Base-by-base conservation (phyloP, 2,797 vertebrate genomes). In the Myotis pilosus region DNA sequence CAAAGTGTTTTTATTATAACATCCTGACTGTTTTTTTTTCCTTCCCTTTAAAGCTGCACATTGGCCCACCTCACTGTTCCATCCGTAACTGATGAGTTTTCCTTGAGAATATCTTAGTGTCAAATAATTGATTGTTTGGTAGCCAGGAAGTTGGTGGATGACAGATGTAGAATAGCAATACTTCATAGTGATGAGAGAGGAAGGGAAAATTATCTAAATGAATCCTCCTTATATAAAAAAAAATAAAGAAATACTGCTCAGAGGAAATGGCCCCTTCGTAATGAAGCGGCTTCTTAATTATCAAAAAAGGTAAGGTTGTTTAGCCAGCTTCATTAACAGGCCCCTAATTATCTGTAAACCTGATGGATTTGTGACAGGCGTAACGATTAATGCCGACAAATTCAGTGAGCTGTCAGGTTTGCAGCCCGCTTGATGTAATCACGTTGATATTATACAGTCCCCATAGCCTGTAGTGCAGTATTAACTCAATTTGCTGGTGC, bases 361-460 rank as follows among this genome's bases (percentile, higher is more conserved):
- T 99, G 99, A 99, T 99, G 99, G 99, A 99, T 99, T 99, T 99
- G 99, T 99, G 99, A 99, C 99, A 99, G 99, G 99, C 98, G 99
- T 99, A 98, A 99, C 99, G 99, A 99, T 99, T 99, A 99, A 99
- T 99, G 99, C 99, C 99, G 99, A 99, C 99, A 99, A 99, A 99
- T 99, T 99, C 99, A 99, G 99, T 99, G 98, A 99, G 99, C 99
- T 99, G 99, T 99, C 99, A 99, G 98, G 99, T 99, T 99, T 98
- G 99, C 99, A 99, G 99, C 99, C 98, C 99, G 99, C 99, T 99
- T 99, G 99, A 99, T 99, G 99, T 99, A 99, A 99, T 99, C 99
- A 99, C 99, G 98, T 98, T 98, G 97, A 99, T 99, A 99, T 99
- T 99, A 99, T 99, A 99, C 99, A 99, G 99, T 99, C 98, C 99